Evolutionary conservation across 2,113 vertebrate genomes (phyloP).

Genomic region (Oncorhynchus masou): DNA sequence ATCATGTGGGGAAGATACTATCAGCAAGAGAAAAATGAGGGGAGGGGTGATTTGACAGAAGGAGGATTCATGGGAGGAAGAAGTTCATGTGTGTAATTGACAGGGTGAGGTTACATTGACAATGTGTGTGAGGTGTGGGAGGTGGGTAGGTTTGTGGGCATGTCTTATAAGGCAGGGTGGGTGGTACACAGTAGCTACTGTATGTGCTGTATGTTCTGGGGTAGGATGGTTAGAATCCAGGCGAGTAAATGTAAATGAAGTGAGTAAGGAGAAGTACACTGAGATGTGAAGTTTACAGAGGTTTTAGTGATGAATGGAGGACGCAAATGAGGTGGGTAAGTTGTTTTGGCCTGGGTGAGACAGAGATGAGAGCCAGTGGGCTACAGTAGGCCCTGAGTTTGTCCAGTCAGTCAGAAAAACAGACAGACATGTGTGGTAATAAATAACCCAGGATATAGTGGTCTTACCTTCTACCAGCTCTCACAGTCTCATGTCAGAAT

Average conservation of each 20-base stretch:
- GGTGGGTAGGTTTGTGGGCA: neutral
- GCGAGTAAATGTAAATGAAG: neutral
- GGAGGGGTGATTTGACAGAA: neutral
- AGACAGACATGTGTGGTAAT: neutral
- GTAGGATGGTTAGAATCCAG: neutral
- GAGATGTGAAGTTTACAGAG: neutral
- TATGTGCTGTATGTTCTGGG: neutral
- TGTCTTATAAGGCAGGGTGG: neutral
- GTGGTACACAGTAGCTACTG: neutral
- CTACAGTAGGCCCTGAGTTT: too few relatives aligned
- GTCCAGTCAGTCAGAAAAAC: too few relatives aligned
- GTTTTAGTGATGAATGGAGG: neutral
- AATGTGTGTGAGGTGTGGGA: too few relatives aligned
- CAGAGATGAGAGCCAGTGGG: neutral
- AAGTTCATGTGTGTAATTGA: neutral
- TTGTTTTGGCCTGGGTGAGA: neutral
- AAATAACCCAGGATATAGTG: neutral
- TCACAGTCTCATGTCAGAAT: too few relatives aligned
- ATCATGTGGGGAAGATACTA: conserved; percentile 20
- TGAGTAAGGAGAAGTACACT: neutral
- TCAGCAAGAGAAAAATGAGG: neutral
- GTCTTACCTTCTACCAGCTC: neutral
- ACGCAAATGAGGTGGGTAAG: neutral
- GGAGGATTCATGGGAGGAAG: neutral
- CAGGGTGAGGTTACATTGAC: neutral